phyloP scores from a whole-genome alignment of 2,888 invertebrate genomes.

The Dryomyza anilis region DNA sequence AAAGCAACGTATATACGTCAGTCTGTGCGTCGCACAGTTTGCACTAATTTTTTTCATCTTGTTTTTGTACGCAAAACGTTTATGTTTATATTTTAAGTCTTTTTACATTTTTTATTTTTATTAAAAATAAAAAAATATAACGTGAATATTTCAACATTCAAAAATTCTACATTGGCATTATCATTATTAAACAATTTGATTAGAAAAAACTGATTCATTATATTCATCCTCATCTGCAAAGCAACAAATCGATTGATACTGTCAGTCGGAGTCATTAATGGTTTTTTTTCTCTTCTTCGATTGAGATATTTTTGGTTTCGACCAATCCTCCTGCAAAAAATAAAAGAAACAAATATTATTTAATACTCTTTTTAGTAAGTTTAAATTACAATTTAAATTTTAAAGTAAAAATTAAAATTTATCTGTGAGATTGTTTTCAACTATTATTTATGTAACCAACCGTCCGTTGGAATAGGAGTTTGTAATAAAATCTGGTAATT shows the following conservation, averaged over 20 bases:
- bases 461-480: too few relatives aligned
- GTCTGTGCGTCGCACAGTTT: too few relatives aligned
- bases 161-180: conserved; percentile 52
- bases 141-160: conserved; percentile 55
- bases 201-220: conserved; percentile 46
- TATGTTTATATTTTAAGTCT: conserved; percentile 27
- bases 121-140: conserved; percentile 57
- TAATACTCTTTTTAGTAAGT: conserved; percentile 5
- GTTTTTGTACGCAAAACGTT: too few relatives aligned
- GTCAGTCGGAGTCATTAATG: conserved; percentile 90
- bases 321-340: conserved; percentile 80
- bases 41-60: not conserved
- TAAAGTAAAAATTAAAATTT: too few relatives aligned
- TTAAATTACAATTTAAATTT: too few relatives aligned
- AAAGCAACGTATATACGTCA: too few relatives aligned
- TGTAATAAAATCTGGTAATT: too few relatives aligned
- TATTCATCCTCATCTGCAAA: conserved; percentile 44
- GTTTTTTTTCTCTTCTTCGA: conserved; percentile 91
- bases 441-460: too few relatives aligned
- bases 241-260: conserved; percentile 53
- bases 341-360: conserved; percentile 34
- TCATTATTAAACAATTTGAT: conserved; percentile 49
- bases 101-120: conserved; percentile 47
- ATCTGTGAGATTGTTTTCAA: too few relatives aligned
- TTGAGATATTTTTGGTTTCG: conserved; percentile 78